phyloP scores from a whole-genome alignment of 2,797 vertebrate genomes.

The Enteromius fasciolatus region DNA sequence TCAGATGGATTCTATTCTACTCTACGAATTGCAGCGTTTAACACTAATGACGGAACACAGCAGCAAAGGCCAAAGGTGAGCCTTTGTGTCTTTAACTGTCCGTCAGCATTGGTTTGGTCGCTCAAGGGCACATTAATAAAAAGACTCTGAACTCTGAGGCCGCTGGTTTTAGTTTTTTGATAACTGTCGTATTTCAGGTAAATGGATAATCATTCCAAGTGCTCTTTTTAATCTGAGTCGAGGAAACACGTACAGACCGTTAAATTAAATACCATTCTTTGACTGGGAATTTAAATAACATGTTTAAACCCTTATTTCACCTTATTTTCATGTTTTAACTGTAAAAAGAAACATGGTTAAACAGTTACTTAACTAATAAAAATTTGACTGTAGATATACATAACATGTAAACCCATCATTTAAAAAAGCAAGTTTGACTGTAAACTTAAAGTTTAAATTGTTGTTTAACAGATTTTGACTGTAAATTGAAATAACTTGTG shows the following conservation, averaged over 20 bases:
- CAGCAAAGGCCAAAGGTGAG: slow-evolving; percentile 21
- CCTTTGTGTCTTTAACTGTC: slow-evolving; percentile 31
- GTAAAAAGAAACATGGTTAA: no score
- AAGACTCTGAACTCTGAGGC: slow-evolving; percentile 25
- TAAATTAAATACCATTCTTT: no score
- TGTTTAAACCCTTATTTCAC: no score
- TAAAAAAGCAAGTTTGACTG: no score
- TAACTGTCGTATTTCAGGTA: slow-evolving; percentile 31
- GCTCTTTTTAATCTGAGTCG: slow-evolving; percentile 19
- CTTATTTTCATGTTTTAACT: no score
- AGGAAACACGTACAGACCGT: not conserved
- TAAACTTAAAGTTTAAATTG: no score
- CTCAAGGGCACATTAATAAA: slow-evolving; percentile 33
- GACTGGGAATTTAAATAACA: no score
- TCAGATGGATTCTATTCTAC: slow-evolving; percentile 1
- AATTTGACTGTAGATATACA: no score
- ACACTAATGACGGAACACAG: slow-evolving; percentile 25
- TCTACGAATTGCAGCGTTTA: slow-evolving; percentile 41
- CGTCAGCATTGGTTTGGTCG: not conserved
- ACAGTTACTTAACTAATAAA: no score
- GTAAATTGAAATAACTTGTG: no score
- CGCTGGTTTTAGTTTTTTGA: slow-evolving; percentile 1
- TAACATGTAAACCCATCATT: no score
- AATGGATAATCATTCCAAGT: slow-evolving; percentile 24
- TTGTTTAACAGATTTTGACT: no score